Evolutionary conservation across 2,113 vertebrate genomes (phyloP).

Genomic region (Candoia aspera): DNA sequence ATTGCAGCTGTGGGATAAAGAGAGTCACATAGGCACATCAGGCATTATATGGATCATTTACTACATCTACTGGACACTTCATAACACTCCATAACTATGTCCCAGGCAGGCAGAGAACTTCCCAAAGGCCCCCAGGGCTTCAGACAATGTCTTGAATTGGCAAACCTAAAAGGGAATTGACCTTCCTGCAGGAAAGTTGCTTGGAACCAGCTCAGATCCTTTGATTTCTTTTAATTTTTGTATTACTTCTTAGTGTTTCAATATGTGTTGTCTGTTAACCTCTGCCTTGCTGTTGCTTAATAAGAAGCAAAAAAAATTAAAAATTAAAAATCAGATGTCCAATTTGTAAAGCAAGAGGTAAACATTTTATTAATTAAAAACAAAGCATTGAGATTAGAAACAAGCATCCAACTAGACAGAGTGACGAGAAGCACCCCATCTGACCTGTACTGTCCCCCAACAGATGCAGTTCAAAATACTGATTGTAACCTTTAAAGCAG

Average conservation of each 20-base stretch:
- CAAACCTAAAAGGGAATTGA: not conserved
- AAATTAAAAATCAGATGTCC: no score
- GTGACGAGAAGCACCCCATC: not conserved
- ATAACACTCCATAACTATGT: not conserved
- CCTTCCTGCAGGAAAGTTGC: not conserved
- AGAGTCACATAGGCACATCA: constrained; percentile 49
- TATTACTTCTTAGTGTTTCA: not conserved
- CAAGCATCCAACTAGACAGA: not conserved
- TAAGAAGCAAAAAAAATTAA: not conserved
- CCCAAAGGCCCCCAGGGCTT: not conserved
- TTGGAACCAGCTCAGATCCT: not conserved
- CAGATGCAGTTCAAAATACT: not conserved
- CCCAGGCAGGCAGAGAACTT: not conserved
- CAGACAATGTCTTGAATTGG: not conserved
- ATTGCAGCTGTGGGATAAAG: constrained; percentile 55
- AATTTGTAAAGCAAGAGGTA: no score
- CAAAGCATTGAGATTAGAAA: not conserved
- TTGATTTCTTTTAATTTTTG: not conserved
- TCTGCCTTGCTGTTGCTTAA: not conserved
- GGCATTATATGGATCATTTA: constrained; percentile 66
- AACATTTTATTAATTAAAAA: not conserved
- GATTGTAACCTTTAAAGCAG: not conserved
- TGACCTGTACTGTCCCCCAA: not conserved
- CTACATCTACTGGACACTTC: constrained; percentile 53
- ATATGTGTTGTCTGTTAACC: not conserved